phyloP scores from a whole-genome alignment of 2,113 vertebrate species.

The Clinocottus analis region DNA sequence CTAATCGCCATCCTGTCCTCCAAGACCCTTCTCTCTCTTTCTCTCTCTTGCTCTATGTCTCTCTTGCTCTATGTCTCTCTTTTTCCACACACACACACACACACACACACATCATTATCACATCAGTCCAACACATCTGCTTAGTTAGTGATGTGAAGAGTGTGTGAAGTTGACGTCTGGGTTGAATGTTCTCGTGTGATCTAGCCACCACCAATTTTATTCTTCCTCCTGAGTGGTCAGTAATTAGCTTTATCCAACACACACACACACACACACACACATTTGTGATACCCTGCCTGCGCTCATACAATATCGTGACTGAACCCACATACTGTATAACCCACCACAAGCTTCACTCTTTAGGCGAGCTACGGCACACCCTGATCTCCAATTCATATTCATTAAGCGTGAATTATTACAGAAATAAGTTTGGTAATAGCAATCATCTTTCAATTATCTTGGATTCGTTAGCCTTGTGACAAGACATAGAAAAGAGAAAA shows the following conservation, averaged over 20 bases:
- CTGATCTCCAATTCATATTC: conserved; percentile 78
- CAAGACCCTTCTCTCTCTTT: not conserved
- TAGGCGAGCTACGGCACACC: conserved; percentile 44
- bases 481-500: conserved; percentile 76
- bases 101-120: conserved; percentile 52
- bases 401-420: conserved; percentile 80
- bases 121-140: conserved; percentile 55
- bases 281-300: not conserved
- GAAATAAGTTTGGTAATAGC: conserved; percentile 80
- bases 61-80: no score
- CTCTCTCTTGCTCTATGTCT: not conserved
- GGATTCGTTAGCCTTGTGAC: conserved; percentile 78
- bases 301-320: conserved; percentile 32
- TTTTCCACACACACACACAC: conserved; percentile 21
- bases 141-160: conserved; percentile 60
- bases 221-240: conserved; percentile 44
- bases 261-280: conserved; percentile 28
- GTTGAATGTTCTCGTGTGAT: conserved; percentile 61
- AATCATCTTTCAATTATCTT: conserved; percentile 85
- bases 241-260: conserved; percentile 64
- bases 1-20: conserved; percentile 27
- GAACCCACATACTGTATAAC: conserved; percentile 43
- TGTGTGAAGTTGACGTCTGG: conserved; percentile 46
- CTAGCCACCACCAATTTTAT: conserved; percentile 43
- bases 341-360: conserved; percentile 28